Base-by-base conservation (phyloP, 2,888 invertebrate species). In the Lumbricus terrestris region DNA sequence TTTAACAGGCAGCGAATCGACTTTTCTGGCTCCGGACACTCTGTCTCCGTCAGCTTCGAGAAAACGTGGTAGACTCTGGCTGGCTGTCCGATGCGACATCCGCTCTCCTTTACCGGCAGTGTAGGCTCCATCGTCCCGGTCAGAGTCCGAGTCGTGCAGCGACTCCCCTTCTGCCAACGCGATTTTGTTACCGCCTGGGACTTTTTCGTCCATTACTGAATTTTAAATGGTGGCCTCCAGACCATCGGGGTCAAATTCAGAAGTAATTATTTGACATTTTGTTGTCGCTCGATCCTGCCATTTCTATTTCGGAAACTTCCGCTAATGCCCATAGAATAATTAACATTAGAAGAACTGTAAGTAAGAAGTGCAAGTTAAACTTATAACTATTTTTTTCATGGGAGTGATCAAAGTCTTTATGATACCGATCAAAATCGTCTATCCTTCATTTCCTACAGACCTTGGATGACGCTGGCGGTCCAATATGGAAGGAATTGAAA, bases 1-100 rank as follows among this genome's bases (percentile, higher is more conserved):
- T 82, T 90, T 89, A 69, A 89, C 90, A n/a, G 90, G 89, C 54
- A 90, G 83, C 42, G 90, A 85, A 38, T 90, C 89, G n/a, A 89
- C 54, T 40, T 88, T 82, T 88, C 88, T 69, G 20, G 40, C 35
- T 40, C 29, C 47, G 33, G 47, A 40, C 20, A 33, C 33, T n/a
- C 40, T 33, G 33, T 23, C 40, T 23, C 88, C 88, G 34, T 34
- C 33, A 18, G 38, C 88, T 3, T 40, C 88, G 29, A 47, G 42
- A 88, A 88, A 88, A 33, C 88, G 40, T 18, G 88, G 88, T 37
- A 88, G 13, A 33, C 88, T 88, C 88, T 88, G 88, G 47, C 88
- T 88, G 47, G 42, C 88, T 18, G 47, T 42, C 47, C 88, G 42
- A 20, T 40, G 88, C 20, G 88, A 88, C 37, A 37, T 85, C 85